Evolutionary conservation across 2,888 invertebrate species (phyloP), one percentile per base, ranked within the genome.

Genomic region (Drosophila melanosoma): DNA sequence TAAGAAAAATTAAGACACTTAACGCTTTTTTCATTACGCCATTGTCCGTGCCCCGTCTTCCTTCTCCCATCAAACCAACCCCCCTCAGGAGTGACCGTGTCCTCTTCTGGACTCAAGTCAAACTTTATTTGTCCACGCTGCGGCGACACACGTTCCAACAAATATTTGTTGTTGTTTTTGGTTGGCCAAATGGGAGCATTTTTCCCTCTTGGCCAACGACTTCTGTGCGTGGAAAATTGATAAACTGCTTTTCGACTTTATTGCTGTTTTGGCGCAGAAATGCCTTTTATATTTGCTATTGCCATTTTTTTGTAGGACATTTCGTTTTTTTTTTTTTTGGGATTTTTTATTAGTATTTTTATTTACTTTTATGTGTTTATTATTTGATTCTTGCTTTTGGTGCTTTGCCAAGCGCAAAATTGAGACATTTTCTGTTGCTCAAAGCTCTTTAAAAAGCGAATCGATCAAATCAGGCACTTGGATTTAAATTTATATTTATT

Each of bases 181-280:
- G 7, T 38, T 67, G 35, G 51, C 53, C n/a, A 23, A 15, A 45
- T 15, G 45, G 56, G 45, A 3, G 26, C 45, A 40, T n/a, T 58
- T 58, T 33, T 29, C 49, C 20, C 32, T 35, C 58, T 32, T 32
- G 15, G 57, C 35, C 36, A 38, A 42, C 54, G n/a, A 35, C 15
- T 35, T 61, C 59, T 69, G 70, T 73, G 81, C 72, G 75, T 90
- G 78, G 77, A 90, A 86, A 90, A 88, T 87, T 87, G 86, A 87
- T 87, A 90, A 90, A 87, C 86, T 90, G 89, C 87, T 86, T 86
- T 89, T 88, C 81, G 90, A 90, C 87, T 90, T 87, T 90, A 90
- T 90, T 90, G 90, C 86, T 86, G 77, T 72, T 88, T 76, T 81
- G 76, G 87, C 86, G 76, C 69, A 76, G 87, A 87, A 79, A 66